phyloP scores from a whole-genome alignment of 2,797 vertebrate genomes.

The Gymnoscopelus braueri region DNA sequence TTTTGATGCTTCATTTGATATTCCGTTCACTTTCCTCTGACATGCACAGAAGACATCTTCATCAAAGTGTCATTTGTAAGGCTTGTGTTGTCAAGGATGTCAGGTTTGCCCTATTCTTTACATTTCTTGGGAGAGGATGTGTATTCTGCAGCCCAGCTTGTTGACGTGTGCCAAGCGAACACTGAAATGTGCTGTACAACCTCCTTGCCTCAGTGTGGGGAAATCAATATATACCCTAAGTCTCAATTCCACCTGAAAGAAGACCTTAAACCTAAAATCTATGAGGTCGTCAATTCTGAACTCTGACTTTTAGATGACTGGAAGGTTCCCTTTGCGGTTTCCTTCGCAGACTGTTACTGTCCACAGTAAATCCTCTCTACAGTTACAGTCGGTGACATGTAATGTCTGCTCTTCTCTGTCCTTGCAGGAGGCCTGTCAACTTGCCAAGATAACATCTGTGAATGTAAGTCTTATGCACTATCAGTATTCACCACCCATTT shows the following conservation, averaged over 20 bases:
- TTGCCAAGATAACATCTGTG: constrained; percentile 75
- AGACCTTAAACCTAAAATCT: constrained; percentile 47
- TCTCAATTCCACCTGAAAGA: constrained; percentile 50
- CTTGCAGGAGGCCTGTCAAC: constrained; percentile 79
- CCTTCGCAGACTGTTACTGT: constrained; percentile 40
- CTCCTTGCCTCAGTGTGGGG: constrained; percentile 35
- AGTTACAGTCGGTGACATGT: constrained; percentile 35
- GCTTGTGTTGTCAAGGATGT: constrained; percentile 68
- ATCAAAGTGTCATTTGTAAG: constrained; percentile 75
- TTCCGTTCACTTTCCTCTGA: constrained; percentile 76
- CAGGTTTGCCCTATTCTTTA: constrained; percentile 70
- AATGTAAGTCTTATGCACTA: constrained; percentile 70
- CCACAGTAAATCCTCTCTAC: constrained; percentile 42
- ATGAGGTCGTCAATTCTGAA: constrained; percentile 54
- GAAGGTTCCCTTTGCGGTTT: constrained; percentile 41
- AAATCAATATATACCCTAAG: constrained; percentile 72
- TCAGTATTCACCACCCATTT: constrained; percentile 2
- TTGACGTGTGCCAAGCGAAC: constrained; percentile 47
- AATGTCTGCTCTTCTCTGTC: constrained; percentile 54
- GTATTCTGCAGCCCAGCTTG: constrained; percentile 52
- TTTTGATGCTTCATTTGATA: constrained; percentile 84
- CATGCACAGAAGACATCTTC: constrained; percentile 77
- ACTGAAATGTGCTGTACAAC: constrained; percentile 54
- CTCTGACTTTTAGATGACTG: constrained; percentile 47
- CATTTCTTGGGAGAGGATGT: constrained; percentile 56